Conservation (phyloP, 1,140 invertebrate species). For the Scaptomyza montana region DNA sequence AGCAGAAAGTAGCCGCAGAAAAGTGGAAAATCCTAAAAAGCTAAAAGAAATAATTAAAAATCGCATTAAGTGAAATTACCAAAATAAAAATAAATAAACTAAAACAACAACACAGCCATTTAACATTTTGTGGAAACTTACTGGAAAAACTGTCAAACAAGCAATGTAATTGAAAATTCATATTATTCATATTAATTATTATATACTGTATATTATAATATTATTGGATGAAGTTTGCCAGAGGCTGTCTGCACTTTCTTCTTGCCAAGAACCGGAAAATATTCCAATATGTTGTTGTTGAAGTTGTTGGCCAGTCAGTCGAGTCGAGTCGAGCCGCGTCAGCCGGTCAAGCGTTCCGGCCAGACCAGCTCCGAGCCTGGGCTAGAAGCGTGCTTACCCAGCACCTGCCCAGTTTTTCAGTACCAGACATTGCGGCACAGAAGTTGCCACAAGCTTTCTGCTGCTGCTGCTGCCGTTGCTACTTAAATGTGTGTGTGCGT, state of each 20-base stretch:
- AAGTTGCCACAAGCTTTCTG: slow-evolving; percentile 50
- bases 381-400: slow-evolving; percentile 41
- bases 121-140: slow-evolving; percentile 26
- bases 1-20: slow-evolving; percentile 74
- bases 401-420: slow-evolving; percentile 33
- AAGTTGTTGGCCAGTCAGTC: slow-evolving; percentile 64
- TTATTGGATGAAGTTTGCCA: slow-evolving; percentile 1
- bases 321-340: slow-evolving; percentile 51
- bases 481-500: slow-evolving; percentile 45
- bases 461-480: not conserved
- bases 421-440: slow-evolving; percentile 73
- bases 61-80: slow-evolving; percentile 55
- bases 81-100: slow-evolving; percentile 3
- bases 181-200: not conserved
- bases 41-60: slow-evolving; percentile 64
- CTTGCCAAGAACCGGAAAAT: slow-evolving; percentile 67
- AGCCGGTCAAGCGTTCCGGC: slow-evolving; percentile 67
- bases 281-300: slow-evolving; percentile 29
- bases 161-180: slow-evolving; percentile 49
- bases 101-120: slow-evolving; percentile 20
- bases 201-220: not conserved
- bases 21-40: slow-evolving; percentile 73
- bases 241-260: slow-evolving; percentile 61
- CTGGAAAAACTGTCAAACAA: slow-evolving; percentile 55
- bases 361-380: slow-evolving; percentile 37